Conservation (phyloP, 2,888 invertebrate species). For the Dichetophora obliterata region DNA sequence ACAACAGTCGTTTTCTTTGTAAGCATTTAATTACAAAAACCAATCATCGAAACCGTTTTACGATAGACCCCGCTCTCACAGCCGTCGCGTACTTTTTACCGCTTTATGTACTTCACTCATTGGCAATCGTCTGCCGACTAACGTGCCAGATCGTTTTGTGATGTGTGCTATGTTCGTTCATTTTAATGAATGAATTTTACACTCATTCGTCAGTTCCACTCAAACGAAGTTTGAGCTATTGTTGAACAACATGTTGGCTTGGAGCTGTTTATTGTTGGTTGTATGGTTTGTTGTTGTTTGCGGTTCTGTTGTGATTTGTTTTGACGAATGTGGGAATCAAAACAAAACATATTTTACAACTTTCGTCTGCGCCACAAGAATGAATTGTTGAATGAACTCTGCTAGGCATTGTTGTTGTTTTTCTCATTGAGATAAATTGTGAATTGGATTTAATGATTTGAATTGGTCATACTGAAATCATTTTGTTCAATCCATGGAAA, state of each 20-base stretch:
- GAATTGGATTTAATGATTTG: background rate
- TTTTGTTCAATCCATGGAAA: no score
- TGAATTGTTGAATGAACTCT: constrained; percentile 2
- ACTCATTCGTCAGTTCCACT: constrained; percentile 17
- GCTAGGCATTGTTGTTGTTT: background rate
- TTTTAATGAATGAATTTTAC: constrained; percentile 20
- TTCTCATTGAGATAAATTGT: background rate
- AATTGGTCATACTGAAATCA: no score
- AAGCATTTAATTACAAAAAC: background rate
- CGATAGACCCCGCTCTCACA: background rate
- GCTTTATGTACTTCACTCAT: constrained; percentile 50
- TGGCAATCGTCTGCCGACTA: constrained; percentile 60
- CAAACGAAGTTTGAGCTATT: constrained; percentile 38
- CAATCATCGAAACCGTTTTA: constrained; percentile 8
- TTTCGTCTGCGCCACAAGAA: constrained; percentile 33
- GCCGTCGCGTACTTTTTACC: background rate
- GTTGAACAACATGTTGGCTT: constrained; percentile 49
- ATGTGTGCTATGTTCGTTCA: constrained; percentile 39
- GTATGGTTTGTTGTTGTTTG: constrained; percentile 31
- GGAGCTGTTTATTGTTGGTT: constrained; percentile 37
- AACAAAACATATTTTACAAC: constrained; percentile 45
- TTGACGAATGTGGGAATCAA: constrained; percentile 52
- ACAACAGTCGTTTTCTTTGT: constrained; percentile 62
- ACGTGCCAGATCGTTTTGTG: constrained; percentile 45
- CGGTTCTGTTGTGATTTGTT: constrained; percentile 17